phyloP scores from a whole-genome alignment of 2,888 invertebrate species.

The Dryobotodes eremita region DNA sequence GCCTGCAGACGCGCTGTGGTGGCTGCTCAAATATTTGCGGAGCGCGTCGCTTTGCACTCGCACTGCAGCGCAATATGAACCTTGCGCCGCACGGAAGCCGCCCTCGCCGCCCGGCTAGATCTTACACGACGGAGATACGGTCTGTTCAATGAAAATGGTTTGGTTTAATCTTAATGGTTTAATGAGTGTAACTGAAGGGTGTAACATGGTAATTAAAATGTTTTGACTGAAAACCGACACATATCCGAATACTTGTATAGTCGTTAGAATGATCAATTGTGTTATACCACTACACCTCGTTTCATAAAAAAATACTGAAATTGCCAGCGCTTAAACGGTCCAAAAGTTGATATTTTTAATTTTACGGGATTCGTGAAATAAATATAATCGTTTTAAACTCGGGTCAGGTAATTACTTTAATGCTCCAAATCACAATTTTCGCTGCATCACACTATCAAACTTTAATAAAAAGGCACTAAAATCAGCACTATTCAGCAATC shows the following conservation, averaged over 20 bases:
- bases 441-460: slow-evolving; percentile 27
- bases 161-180: not conserved
- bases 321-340: not conserved
- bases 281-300: not conserved
- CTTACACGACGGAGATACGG: not conserved
- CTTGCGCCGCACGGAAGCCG: no score
- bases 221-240: no score
- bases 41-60: slow-evolving; percentile 19
- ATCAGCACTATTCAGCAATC: slow-evolving; percentile 38
- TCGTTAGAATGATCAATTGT: not conserved
- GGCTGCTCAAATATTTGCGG: slow-evolving; percentile 50
- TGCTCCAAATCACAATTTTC: slow-evolving; percentile 6
- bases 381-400: slow-evolving; percentile 7
- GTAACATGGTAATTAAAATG: not conserved
- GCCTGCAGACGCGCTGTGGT: not conserved
- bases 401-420: slow-evolving; percentile 13
- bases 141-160: not conserved
- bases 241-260: not conserved
- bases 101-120: not conserved
- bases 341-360: not conserved
- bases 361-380: not conserved
- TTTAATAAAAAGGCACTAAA: slow-evolving; percentile 54
- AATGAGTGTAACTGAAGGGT: not conserved
- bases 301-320: slow-evolving; percentile 10
- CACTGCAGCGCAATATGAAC: slow-evolving; percentile 8